Conservation (phyloP, 2,888 invertebrate genomes). For the Macroteleia sp. region DNA sequence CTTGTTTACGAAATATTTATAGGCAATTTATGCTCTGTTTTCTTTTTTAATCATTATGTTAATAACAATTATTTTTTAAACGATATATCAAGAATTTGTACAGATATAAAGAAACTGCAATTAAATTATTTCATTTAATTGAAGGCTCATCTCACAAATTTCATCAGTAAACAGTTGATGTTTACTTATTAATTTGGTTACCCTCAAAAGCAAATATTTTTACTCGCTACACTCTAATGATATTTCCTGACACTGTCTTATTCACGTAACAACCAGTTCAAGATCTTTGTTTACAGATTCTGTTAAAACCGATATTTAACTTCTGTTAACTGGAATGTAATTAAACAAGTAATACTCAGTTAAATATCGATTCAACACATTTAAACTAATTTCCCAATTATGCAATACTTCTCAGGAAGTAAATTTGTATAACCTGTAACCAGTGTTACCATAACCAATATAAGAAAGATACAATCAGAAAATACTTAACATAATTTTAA, state of each 20-base stretch:
- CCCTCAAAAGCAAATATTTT: constrained; percentile 33
- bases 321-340: constrained; percentile 27
- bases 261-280: constrained; percentile 4
- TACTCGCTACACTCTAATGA: constrained; percentile 4
- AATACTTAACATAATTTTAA: too few species aligned
- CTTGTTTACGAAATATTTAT: too few species aligned
- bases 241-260: too few species aligned
- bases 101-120: too few species aligned
- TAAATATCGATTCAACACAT: constrained; percentile 3
- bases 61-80: too few species aligned
- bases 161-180: too few species aligned
- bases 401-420: constrained; percentile 3
- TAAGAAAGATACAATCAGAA: constrained; percentile 4
- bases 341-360: constrained; percentile 31
- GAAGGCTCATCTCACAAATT: too few species aligned
- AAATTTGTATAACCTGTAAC: constrained; percentile 9
- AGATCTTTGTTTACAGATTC: constrained; percentile 27
- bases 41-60: too few species aligned
- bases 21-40: too few species aligned
- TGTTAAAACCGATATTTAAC: constrained; percentile 21
- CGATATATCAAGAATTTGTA: too few species aligned
- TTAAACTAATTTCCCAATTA: constrained; percentile 33
- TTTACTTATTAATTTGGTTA: too few species aligned
- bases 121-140: too few species aligned
- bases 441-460: constrained; percentile 7